Conservation (phyloP, 2,113 vertebrate species). For the Bombycilla garrulus region DNA sequence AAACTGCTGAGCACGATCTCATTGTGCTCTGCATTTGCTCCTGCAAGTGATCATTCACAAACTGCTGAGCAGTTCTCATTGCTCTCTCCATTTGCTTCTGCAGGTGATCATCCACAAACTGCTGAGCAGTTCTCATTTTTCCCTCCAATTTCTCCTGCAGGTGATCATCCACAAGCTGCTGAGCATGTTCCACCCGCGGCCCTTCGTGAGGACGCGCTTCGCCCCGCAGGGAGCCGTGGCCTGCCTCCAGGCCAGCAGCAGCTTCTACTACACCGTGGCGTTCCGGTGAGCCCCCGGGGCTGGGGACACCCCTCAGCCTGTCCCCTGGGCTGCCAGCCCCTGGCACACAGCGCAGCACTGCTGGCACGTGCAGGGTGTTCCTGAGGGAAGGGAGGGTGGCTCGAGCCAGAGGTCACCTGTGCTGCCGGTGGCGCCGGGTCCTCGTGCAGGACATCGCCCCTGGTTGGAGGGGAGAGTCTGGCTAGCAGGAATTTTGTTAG, state of each 20-base stretch:
- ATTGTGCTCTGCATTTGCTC: too few species aligned
- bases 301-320: not conserved
- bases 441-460: not conserved
- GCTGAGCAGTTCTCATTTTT: too few species aligned
- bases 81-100: too few species aligned
- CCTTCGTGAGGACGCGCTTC: slow-evolving; percentile 92
- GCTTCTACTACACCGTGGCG: slow-evolving; percentile 89
- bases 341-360: accelerated
- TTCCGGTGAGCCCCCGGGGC: slow-evolving; percentile 81
- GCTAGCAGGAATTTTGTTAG: not conserved
- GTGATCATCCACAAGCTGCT: slow-evolving; percentile 88
- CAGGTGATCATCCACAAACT: too few species aligned
- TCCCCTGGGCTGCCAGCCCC: not conserved
- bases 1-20: too few species aligned
- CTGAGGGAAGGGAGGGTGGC: not conserved
- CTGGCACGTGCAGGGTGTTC: accelerated
- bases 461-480: not conserved
- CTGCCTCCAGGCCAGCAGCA: slow-evolving; percentile 85
- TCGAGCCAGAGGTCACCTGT: not conserved
- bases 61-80: too few species aligned
- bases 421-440: not conserved
- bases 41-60: too few species aligned
- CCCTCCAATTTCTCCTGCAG: slow-evolving; percentile 58
- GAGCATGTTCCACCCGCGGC: slow-evolving; percentile 93
- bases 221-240: slow-evolving; percentile 91